Conservation (phyloP, 1,140 invertebrate genomes). For the Drosophila rhopaloa region DNA sequence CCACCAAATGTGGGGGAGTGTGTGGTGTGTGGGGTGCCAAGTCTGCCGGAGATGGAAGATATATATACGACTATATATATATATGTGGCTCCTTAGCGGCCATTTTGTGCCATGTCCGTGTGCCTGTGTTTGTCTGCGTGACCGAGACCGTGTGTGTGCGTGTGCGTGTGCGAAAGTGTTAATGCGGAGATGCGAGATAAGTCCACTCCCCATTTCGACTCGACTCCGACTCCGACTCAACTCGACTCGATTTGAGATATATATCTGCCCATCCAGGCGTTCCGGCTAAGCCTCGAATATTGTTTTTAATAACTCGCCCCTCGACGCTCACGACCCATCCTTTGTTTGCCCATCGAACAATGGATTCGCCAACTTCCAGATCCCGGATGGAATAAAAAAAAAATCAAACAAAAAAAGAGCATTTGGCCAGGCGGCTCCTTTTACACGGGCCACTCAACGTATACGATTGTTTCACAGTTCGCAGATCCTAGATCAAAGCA, state of each 20-base stretch:
- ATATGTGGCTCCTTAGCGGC: slow-evolving; percentile 31
- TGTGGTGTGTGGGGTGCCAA: slow-evolving; percentile 2
- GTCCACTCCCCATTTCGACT: slow-evolving; percentile 65
- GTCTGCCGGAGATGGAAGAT: neutral
- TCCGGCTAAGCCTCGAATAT: slow-evolving; percentile 74
- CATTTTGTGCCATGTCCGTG: slow-evolving; percentile 46
- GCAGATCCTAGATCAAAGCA: slow-evolving; percentile 48
- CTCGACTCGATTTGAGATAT: slow-evolving; percentile 1
- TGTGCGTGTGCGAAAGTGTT: slow-evolving; percentile 68
- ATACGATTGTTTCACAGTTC: slow-evolving; percentile 30
- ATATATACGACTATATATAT: neutral
- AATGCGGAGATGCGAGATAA: slow-evolving; percentile 79
- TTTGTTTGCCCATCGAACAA: slow-evolving; percentile 28
- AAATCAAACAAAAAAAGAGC: slow-evolving; percentile 54
- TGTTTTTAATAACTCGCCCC: slow-evolving; percentile 76
- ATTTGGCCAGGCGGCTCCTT: slow-evolving; percentile 65
- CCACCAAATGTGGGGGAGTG: neutral
- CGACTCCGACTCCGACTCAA: slow-evolving; percentile 9
- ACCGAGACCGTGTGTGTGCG: slow-evolving; percentile 9
- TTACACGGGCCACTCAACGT: slow-evolving; percentile 27
- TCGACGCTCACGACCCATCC: slow-evolving; percentile 32
- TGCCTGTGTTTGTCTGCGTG: neutral
- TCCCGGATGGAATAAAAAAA: slow-evolving; percentile 3
- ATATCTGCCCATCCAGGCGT: slow-evolving; percentile 37
- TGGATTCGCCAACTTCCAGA: slow-evolving; percentile 9